Percentiles rank a stretch among this genome's conserved stretches.
Evolutionary conservation across 2,113 vertebrate genomes (phyloP).

Genomic region (Clarias macrocephalus): DNA sequence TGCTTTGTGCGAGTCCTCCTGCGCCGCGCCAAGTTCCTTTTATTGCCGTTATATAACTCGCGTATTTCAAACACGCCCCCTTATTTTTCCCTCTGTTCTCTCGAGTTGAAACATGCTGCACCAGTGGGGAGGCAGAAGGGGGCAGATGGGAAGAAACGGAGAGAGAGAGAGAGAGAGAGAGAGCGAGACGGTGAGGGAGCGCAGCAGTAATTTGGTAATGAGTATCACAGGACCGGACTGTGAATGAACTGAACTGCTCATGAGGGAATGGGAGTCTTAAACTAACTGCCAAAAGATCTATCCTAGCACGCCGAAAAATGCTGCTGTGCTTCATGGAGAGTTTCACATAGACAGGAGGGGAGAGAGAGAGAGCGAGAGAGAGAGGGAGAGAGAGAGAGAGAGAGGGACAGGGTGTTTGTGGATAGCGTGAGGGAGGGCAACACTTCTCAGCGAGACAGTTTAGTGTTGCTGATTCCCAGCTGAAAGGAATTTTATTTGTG

Average conservation of each 20-base stretch:
- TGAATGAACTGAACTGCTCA: constrained; percentile 49
- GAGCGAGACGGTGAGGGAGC: constrained; percentile 15
- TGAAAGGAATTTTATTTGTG: constrained; percentile 34
- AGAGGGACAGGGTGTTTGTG: not conserved
- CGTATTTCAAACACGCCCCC: constrained; percentile 27
- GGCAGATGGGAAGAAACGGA: not conserved
- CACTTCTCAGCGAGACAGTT: constrained; percentile 37
- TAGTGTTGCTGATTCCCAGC: constrained; percentile 35
- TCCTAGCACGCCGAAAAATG: not conserved
- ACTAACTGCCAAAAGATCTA: constrained; percentile 41
- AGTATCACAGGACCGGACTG: constrained; percentile 47
- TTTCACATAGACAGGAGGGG: not conserved
- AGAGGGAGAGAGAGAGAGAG: not conserved
- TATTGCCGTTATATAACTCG: constrained; percentile 45
- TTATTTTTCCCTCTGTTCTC: constrained; percentile 15
- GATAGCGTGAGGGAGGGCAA: not conserved
- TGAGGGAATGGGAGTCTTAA: constrained; percentile 36
- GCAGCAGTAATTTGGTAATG: constrained; percentile 51
- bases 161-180: constrained; percentile 21
- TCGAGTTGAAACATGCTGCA: not conserved
- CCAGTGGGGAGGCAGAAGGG: constrained; percentile 34
- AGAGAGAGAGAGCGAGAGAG: not conserved
- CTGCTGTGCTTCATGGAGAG: constrained; percentile 36
- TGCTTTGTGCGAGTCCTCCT: constrained; percentile 14
- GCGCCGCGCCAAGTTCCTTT: constrained; percentile 23